Conservation (phyloP, 2,888 invertebrate genomes). For the Crematogaster levior region DNA sequence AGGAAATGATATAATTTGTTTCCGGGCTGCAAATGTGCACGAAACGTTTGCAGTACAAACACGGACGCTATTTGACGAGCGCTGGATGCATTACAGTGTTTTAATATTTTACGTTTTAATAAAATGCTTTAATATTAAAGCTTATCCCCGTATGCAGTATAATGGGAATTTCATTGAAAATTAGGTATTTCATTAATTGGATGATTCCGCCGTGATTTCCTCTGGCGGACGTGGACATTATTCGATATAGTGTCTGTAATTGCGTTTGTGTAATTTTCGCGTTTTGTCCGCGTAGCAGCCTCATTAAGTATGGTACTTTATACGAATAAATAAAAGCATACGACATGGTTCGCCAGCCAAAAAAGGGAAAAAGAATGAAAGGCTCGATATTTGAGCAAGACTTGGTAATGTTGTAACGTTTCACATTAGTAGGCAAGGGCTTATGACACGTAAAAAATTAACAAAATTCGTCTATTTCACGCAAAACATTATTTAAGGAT, state of each 20-base stretch:
- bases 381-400: slow-evolving; percentile 10
- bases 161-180: slow-evolving; percentile 51
- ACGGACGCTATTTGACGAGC: slow-evolving; percentile 55
- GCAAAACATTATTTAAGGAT: not conserved
- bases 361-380: not conserved
- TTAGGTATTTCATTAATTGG: slow-evolving; percentile 48
- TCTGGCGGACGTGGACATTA: slow-evolving; percentile 50
- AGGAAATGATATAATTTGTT: slow-evolving; percentile 55
- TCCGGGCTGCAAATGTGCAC: slow-evolving; percentile 45
- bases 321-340: slow-evolving; percentile 23
- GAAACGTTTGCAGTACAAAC: slow-evolving; percentile 55
- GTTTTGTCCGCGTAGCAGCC: slow-evolving; percentile 32
- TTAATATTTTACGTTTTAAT: slow-evolving; percentile 58
- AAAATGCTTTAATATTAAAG: slow-evolving; percentile 59
- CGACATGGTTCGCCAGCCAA: not conserved
- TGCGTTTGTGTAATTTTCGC: slow-evolving; percentile 51
- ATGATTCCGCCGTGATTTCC: slow-evolving; percentile 53
- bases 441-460: not conserved
- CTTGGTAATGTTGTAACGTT: not conserved
- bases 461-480: slow-evolving; percentile 7
- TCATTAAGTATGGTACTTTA: slow-evolving; percentile 42
- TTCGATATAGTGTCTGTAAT: slow-evolving; percentile 53
- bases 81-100: slow-evolving; percentile 53
- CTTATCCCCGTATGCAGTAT: slow-evolving; percentile 38
- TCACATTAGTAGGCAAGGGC: not conserved